Evolutionary conservation across 2,888 invertebrate species (phyloP).

Genomic region (Elysia crispata): DNA sequence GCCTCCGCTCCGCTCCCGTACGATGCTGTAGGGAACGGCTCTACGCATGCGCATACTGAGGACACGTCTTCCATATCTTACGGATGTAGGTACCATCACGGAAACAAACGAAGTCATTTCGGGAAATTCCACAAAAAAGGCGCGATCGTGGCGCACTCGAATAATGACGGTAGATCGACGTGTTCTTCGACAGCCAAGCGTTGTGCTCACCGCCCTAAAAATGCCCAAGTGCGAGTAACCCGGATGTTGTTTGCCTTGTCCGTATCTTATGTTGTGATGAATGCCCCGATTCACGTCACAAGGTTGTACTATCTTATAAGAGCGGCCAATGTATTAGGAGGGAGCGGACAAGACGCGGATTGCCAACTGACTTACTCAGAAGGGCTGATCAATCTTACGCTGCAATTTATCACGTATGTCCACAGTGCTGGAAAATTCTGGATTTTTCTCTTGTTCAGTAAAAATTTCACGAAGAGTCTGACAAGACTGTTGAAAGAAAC

Average conservation of each 20-base stretch:
- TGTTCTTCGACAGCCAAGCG: too few species aligned
- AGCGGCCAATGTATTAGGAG: neutral
- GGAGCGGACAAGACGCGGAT: neutral
- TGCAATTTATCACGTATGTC: slow-evolving; percentile 53
- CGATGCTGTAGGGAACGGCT: neutral
- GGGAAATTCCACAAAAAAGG: too few species aligned
- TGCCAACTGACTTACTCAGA: slow-evolving; percentile 36
- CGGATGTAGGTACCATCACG: neutral
- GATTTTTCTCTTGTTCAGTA: slow-evolving; percentile 55
- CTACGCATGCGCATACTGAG: neutral
- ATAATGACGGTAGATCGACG: too few species aligned
- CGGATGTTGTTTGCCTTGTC: slow-evolving; percentile 57
- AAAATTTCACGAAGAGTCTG: slow-evolving; percentile 49
- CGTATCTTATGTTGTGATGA: slow-evolving; percentile 52
- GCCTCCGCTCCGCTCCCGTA: too few species aligned
- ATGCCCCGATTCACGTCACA: slow-evolving; percentile 55
- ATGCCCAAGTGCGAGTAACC: slow-evolving; percentile 55
- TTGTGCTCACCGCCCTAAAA: neutral
- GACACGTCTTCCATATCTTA: too few species aligned
- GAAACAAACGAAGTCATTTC: neutral
- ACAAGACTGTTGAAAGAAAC: neutral
- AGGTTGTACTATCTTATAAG: slow-evolving; percentile 54
- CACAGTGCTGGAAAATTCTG: slow-evolving; percentile 56
- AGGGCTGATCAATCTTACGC: slow-evolving; percentile 49
- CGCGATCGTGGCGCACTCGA: too few species aligned